These are phyloP conservation scores for Sylvicola cinctus DNA, from an alignment of 2,888 invertebrate species.

Conservation along the genomic window DNA sequence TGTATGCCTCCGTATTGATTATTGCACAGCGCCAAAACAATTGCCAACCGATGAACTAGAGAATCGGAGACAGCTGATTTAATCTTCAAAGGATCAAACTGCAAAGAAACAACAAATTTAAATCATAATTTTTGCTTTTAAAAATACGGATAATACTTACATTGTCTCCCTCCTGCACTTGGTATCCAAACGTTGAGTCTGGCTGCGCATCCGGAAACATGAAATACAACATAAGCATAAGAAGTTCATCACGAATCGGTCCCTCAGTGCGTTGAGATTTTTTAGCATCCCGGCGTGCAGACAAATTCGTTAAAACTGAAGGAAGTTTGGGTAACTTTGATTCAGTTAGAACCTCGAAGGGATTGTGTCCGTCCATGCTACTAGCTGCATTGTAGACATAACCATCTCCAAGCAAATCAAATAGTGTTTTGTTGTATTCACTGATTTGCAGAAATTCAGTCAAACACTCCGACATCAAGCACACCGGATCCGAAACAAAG, in stretches of 20 bases:
- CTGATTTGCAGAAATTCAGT: conserved; percentile 30
- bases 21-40: conserved; percentile 49
- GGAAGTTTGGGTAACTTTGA: conserved; percentile 46
- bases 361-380: conserved; percentile 32
- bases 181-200: conserved; percentile 33
- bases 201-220: conserved; percentile 76
- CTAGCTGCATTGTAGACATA: conserved; percentile 27
- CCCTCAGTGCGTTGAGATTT: conserved; percentile 40
- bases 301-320: conserved; percentile 21
- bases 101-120: conserved; percentile 11
- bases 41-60: conserved; percentile 60
- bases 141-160: conserved; percentile 20
- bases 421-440: conserved; percentile 9
- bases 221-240: conserved; percentile 60
- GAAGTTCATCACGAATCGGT: conserved; percentile 52
- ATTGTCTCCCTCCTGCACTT: conserved; percentile 27
- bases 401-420: conserved; percentile 18
- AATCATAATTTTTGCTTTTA: conserved; percentile 11
- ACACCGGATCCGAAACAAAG: conserved; percentile 45
- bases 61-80: conserved; percentile 63
- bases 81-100: conserved; percentile 32
- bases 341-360: conserved; percentile 52
- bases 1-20: conserved; percentile 52
- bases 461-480: conserved; percentile 57
- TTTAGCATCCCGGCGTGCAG: neutral